phyloP scores from a whole-genome alignment of 2,113 vertebrate species.

The Lipophrys pholis region DNA sequence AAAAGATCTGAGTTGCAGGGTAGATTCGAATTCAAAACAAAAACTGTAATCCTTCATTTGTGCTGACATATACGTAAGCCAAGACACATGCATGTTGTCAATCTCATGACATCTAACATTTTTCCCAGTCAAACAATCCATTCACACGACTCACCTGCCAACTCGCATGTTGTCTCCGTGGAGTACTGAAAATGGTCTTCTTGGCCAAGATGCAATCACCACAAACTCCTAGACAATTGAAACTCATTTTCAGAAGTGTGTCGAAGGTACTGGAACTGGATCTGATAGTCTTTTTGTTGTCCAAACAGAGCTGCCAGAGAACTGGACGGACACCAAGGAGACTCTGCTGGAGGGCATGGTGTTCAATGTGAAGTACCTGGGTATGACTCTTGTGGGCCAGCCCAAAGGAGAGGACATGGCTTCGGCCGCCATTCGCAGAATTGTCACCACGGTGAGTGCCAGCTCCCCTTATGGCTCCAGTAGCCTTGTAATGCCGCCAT shows the following conservation, averaged over 20 bases:
- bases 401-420: slow-evolving; percentile 95
- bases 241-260: too few species aligned
- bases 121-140: slow-evolving; percentile 4
- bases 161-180: slow-evolving; percentile 7
- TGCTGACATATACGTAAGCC: too few species aligned
- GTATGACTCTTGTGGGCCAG: slow-evolving; percentile 92
- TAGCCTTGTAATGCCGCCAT: neutral
- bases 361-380: slow-evolving; percentile 92
- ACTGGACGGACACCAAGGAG: slow-evolving; percentile 90
- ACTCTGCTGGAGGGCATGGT: slow-evolving; percentile 91
- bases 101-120: neutral
- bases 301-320: slow-evolving; percentile 88
- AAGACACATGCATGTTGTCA: neutral
- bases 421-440: slow-evolving; percentile 88
- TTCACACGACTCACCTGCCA: slow-evolving; percentile 6
- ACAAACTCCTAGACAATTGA: too few species aligned
- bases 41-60: too few species aligned
- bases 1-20: neutral
- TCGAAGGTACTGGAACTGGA: too few species aligned
- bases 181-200: slow-evolving; percentile 5
- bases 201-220: neutral
- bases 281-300: slow-evolving; percentile 10
- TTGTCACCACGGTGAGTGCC: slow-evolving; percentile 86
- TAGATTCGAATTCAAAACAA: neutral
- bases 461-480: neutral